These are phyloP conservation scores for Prunella strophiata DNA, from an alignment of 2,797 vertebrate species.

Conservation along the genomic window DNA sequence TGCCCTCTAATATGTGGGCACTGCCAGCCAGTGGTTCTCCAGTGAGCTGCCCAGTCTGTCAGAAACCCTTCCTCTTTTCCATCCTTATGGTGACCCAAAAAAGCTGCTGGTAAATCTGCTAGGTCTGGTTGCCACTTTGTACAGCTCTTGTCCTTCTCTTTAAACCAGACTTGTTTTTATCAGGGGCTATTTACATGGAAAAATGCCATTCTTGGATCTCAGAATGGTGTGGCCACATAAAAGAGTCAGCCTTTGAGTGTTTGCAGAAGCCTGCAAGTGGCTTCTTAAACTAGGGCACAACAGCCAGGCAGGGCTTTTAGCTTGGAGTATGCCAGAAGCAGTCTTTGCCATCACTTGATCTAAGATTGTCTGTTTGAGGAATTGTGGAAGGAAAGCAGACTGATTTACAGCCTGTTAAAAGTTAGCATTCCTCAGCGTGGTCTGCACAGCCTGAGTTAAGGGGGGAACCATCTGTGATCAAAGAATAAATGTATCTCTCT, in stretches of 20 bases:
- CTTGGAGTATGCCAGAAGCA: not conserved
- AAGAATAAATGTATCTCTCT: not conserved
- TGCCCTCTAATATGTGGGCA: not conserved
- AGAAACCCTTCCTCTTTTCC: not conserved
- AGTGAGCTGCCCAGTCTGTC: not conserved
- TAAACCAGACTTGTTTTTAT: not conserved
- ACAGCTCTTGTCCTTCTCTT: not conserved
- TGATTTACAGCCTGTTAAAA: slow-evolving; percentile 19
- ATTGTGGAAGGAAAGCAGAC: slow-evolving; percentile 10
- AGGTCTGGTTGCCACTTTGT: not conserved
- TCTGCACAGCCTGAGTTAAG: not conserved
- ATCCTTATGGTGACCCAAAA: not conserved
- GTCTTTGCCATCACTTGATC: not conserved
- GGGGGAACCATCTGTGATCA: not conserved
- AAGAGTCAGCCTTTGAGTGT: not conserved
- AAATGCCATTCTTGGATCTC: not conserved
- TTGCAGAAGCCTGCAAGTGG: not conserved
- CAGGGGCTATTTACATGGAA: not conserved
- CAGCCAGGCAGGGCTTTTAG: not conserved
- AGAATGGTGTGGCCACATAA: not conserved
- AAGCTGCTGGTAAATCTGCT: not conserved
- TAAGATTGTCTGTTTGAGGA: slow-evolving; percentile 5
- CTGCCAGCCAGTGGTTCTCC: not conserved
- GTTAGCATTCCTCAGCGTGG: not conserved
- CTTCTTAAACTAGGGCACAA: not conserved